phyloP scores from a whole-genome alignment of 2,797 vertebrate genomes.

The Lepilemur septentrionalis region DNA sequence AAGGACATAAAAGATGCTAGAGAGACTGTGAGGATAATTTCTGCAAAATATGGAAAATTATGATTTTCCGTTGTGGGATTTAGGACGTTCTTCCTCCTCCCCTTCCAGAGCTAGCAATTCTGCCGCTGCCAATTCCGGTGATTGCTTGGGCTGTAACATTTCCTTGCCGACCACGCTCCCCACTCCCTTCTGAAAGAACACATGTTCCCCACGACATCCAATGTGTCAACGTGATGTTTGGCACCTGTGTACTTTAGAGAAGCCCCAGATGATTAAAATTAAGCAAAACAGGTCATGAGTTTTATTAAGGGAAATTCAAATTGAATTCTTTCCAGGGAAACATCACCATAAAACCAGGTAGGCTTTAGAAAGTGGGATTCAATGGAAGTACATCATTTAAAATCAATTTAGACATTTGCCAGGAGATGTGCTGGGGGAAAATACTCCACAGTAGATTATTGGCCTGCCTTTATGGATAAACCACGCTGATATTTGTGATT shows the following conservation, averaged over 20 bases:
- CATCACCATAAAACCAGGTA: constrained; percentile 59
- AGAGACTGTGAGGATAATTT: background rate
- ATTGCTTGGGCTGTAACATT: background rate
- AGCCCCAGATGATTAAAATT: constrained; percentile 41
- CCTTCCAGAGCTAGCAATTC: background rate
- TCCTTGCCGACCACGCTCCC: background rate
- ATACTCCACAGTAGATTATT: constrained; percentile 35
- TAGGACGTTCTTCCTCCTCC: background rate
- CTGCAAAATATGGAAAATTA: background rate
- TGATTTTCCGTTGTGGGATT: background rate
- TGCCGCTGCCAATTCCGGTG: background rate
- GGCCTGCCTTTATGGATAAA: constrained; percentile 53
- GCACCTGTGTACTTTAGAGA: constrained; percentile 26
- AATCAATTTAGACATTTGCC: background rate
- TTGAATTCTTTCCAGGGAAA: constrained; percentile 54
- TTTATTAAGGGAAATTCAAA: constrained; percentile 45
- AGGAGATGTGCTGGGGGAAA: constrained; percentile 40
- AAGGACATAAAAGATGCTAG: background rate
- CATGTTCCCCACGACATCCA: background rate
- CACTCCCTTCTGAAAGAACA: background rate
- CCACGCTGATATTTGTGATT: constrained; percentile 53
- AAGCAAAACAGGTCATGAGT: constrained; percentile 11
- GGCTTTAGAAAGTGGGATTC: background rate
- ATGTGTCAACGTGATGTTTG: constrained; percentile 28
- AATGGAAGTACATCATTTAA: constrained; percentile 2